Percentiles rank a stretch among this genome's conserved stretches.
Conservation (phyloP, 2,797 vertebrate species). For the Xenopus petersii region DNA sequence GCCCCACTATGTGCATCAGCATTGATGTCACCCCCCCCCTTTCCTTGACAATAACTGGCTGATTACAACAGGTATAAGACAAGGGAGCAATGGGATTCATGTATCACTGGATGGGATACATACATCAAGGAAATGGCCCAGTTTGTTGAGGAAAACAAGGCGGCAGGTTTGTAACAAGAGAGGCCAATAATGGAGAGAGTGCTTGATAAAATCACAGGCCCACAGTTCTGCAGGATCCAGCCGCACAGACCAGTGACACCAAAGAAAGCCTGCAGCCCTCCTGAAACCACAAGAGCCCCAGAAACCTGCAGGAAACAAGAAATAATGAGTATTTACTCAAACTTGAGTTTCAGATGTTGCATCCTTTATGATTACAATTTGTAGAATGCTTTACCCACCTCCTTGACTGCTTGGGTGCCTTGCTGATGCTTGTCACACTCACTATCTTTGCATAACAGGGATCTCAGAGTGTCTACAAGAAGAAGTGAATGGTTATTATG, state of each 20-base stretch:
- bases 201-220: slow-evolving; percentile 79
- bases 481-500: slow-evolving; percentile 21
- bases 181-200: slow-evolving; percentile 75
- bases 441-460: slow-evolving; percentile 5
- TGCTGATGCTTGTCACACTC: slow-evolving; percentile 36
- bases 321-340: too few relatives aligned
- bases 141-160: slow-evolving; percentile 73
- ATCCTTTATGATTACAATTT: too few relatives aligned
- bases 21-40: too few relatives aligned
- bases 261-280: slow-evolving; percentile 67
- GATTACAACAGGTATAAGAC: too few relatives aligned
- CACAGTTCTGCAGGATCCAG: slow-evolving; percentile 58
- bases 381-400: slow-evolving; percentile 55
- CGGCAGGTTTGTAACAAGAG: slow-evolving; percentile 74
- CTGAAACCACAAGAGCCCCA: slow-evolving; percentile 72
- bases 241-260: slow-evolving; percentile 67
- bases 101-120: slow-evolving; percentile 35
- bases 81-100: too few relatives aligned
- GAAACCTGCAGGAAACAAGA: slow-evolving; percentile 64
- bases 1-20: too few relatives aligned
- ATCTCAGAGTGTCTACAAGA: not conserved
- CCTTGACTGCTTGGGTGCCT: slow-evolving; percentile 52
- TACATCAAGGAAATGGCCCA: slow-evolving; percentile 77
- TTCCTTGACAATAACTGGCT: too few relatives aligned
- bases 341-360: too few relatives aligned